phyloP scores from a whole-genome alignment of 2,888 invertebrate species.

The Pristionchus exspectatus region DNA sequence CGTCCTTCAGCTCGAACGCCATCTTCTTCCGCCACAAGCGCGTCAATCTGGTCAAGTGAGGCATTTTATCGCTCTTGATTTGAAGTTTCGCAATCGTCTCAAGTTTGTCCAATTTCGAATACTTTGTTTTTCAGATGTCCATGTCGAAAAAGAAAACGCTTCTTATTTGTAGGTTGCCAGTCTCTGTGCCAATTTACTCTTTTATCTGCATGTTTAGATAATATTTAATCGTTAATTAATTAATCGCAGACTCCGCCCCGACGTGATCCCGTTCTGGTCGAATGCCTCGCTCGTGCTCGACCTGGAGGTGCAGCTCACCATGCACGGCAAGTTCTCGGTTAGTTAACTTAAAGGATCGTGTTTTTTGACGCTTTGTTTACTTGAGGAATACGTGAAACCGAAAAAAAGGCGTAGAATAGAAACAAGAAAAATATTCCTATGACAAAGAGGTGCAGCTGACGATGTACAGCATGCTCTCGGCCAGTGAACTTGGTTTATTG shows the following conservation, averaged over 20 bases:
- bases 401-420: too few relatives aligned
- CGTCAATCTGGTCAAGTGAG: conserved; percentile 55
- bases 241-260: conserved; percentile 32
- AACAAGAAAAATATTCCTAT: too few relatives aligned
- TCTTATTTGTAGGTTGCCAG: too few relatives aligned
- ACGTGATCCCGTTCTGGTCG: conserved; percentile 54
- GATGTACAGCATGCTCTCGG: too few relatives aligned
- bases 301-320: conserved; percentile 50
- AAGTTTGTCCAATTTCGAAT: background rate
- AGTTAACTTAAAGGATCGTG: too few relatives aligned
- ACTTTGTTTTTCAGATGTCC: background rate
- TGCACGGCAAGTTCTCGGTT: conserved; percentile 52
- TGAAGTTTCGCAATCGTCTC: background rate
- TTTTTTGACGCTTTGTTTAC: too few relatives aligned
- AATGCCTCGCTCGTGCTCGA: conserved; percentile 33
- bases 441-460: too few relatives aligned
- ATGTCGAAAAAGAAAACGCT: too few relatives aligned
- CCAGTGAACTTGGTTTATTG: too few relatives aligned
- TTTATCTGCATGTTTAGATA: background rate
- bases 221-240: background rate
- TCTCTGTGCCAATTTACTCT: too few relatives aligned
- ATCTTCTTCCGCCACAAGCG: conserved; percentile 55
- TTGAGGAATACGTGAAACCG: background rate
- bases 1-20: conserved; percentile 52
- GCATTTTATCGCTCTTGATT: background rate